Conservation (phyloP, 2,888 invertebrate species). For the Cataglyphis altisquamis region DNA sequence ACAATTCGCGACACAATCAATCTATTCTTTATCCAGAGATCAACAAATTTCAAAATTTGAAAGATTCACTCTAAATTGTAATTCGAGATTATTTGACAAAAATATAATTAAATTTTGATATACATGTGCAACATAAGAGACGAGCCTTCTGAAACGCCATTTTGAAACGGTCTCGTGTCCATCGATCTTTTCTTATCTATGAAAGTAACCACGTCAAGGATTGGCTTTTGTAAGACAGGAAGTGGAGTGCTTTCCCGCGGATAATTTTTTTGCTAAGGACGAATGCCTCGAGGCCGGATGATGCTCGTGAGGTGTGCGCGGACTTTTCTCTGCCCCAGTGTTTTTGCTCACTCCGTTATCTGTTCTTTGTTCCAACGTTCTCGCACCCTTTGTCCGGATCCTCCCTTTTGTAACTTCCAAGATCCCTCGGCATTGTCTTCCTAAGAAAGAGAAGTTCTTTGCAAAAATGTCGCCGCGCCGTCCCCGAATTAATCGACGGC, state of each 20-base stretch:
- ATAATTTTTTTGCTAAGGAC: slow-evolving; percentile 69
- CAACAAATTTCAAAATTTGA: background rate
- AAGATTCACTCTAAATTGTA: background rate
- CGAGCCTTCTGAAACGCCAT: background rate
- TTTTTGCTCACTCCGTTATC: slow-evolving; percentile 84
- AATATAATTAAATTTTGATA: background rate
- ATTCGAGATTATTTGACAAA: background rate
- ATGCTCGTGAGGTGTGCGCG: slow-evolving; percentile 40
- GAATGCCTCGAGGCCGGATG: slow-evolving; percentile 54
- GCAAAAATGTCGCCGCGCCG: slow-evolving; percentile 69
- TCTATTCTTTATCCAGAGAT: background rate
- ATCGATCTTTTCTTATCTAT: slow-evolving; percentile 5
- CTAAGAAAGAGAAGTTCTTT: slow-evolving; percentile 65
- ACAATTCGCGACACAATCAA: background rate
- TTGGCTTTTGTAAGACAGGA: slow-evolving; percentile 6
- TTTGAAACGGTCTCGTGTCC: background rate
- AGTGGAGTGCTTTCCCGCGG: slow-evolving; percentile 56
- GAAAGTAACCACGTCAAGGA: background rate
- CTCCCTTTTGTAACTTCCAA: slow-evolving; percentile 77
- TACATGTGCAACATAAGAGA: background rate
- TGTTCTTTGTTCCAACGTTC: slow-evolving; percentile 82
- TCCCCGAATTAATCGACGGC: slow-evolving; percentile 79
- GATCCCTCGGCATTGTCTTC: slow-evolving; percentile 73
- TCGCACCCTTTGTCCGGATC: slow-evolving; percentile 80
- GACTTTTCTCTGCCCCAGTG: slow-evolving; percentile 64